phyloP scores from a whole-genome alignment of 1,140 invertebrate species.

The Drosophila truncata region DNA sequence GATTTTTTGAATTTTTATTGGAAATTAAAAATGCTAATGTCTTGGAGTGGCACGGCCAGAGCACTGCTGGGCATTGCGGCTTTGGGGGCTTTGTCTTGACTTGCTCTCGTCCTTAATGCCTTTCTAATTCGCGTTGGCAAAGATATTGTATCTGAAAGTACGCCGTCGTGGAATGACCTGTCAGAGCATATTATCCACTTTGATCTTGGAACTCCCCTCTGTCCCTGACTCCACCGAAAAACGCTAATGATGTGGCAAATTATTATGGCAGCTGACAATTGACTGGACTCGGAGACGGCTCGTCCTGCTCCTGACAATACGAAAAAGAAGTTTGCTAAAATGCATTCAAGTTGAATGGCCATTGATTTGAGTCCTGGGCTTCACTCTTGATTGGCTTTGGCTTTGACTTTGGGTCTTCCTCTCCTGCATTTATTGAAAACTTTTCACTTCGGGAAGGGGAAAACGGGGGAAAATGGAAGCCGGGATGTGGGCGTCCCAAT shows the following conservation, averaged over 20 bases:
- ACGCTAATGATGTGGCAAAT: constrained; percentile 84
- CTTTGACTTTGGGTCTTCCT: constrained; percentile 29
- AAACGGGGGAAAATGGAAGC: neutral
- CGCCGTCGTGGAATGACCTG: constrained; percentile 22
- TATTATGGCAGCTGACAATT: constrained; percentile 79
- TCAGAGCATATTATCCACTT: constrained; percentile 56
- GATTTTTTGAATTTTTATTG: constrained; percentile 83
- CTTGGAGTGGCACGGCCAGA: constrained; percentile 28
- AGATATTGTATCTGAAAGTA: constrained; percentile 6
- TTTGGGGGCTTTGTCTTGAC: constrained; percentile 10
- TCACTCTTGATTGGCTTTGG: constrained; percentile 60
- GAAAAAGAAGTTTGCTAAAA: constrained; percentile 55
- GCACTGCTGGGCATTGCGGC: constrained; percentile 26
- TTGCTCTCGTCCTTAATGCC: constrained; percentile 22
- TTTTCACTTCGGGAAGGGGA: constrained; percentile 8
- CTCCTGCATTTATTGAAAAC: constrained; percentile 54
- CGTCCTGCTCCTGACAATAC: neutral
- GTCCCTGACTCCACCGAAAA: constrained; percentile 45
- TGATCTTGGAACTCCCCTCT: constrained; percentile 53
- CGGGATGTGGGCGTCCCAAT: constrained; percentile 19
- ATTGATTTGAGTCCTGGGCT: constrained; percentile 55
- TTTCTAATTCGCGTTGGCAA: constrained; percentile 10
- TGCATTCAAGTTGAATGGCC: constrained; percentile 76
- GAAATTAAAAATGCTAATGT: constrained; percentile 84
- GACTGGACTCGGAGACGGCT: constrained; percentile 7